Evolutionary conservation across 92 coral and sea anemone species (phyloP).

Genomic region (Anthopleura xanthogrammica): DNA sequence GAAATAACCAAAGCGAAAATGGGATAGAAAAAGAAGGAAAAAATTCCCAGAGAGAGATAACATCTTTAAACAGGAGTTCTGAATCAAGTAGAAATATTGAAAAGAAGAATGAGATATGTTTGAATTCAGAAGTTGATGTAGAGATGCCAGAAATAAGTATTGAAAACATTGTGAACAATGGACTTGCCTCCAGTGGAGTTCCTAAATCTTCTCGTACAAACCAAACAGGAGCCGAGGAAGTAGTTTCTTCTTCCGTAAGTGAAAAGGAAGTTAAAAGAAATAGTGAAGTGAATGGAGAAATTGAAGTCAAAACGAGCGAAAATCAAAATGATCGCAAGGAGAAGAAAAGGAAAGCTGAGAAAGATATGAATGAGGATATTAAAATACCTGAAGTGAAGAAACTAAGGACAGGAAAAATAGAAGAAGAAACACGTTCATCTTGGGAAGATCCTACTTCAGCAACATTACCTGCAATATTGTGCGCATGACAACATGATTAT

Average conservation of each 20-base stretch:
- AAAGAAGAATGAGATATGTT: background rate
- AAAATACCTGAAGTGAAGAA: constrained; percentile 17
- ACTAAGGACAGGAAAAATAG: constrained; percentile 7
- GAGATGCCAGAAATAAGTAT: background rate
- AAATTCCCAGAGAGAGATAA: background rate
- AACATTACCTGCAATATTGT: no score
- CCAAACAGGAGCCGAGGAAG: background rate
- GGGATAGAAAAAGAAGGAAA: background rate
- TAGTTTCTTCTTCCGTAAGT: background rate
- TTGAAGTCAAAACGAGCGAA: background rate
- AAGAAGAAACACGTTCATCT: background rate
- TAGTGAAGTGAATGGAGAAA: background rate
- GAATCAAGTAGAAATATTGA: background rate
- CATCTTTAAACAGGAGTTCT: no score
- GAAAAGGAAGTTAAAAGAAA: background rate
- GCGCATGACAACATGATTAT: no score
- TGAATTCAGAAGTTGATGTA: background rate
- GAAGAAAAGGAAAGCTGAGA: constrained; percentile 23
- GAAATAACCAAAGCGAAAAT: background rate
- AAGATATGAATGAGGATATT: constrained; percentile 3
- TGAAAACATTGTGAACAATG: no score
- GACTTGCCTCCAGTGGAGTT: background rate
- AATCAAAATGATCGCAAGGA: background rate
- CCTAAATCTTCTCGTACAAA: background rate
- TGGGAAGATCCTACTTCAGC: no score